Evolutionary conservation across 2,113 vertebrate genomes (phyloP).

Genomic region (Thamnophis sirtalis): DNA sequence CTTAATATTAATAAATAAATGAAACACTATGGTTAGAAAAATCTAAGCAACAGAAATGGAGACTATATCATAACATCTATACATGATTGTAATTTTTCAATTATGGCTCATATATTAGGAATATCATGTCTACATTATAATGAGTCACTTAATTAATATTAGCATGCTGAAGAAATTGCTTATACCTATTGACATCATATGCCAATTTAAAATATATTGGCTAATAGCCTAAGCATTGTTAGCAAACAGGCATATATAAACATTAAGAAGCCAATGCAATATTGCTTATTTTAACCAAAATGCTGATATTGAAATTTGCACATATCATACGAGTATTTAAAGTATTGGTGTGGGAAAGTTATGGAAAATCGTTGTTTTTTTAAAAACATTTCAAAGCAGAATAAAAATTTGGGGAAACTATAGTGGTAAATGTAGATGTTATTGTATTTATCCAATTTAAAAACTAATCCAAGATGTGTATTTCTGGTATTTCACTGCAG

Average conservation of each 20-base stretch:
- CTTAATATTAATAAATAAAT: background rate
- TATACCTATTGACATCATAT: background rate
- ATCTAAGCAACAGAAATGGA: background rate
- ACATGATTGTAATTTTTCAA: background rate
- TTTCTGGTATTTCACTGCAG: background rate
- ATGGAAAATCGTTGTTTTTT: background rate
- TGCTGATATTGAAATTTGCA: background rate
- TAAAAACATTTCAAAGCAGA: background rate
- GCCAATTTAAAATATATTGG: conserved; percentile 25
- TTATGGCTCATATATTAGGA: background rate
- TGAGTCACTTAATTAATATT: conserved; percentile 6
- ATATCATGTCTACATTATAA: background rate
- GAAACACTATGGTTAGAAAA: background rate
- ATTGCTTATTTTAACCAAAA: background rate
- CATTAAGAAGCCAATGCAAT: background rate
- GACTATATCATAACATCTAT: too few species aligned
- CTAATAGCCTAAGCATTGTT: background rate
- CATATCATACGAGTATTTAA: background rate
- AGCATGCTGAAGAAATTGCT: background rate
- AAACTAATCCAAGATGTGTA: background rate
- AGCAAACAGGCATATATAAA: background rate
- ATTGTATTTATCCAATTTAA: background rate
- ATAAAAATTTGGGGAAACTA: background rate
- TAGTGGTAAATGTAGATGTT: background rate
- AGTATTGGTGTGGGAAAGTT: background rate